These are phyloP conservation scores for Serinus canaria DNA, from an alignment of 2,113 vertebrate species.

Conservation along the genomic window DNA sequence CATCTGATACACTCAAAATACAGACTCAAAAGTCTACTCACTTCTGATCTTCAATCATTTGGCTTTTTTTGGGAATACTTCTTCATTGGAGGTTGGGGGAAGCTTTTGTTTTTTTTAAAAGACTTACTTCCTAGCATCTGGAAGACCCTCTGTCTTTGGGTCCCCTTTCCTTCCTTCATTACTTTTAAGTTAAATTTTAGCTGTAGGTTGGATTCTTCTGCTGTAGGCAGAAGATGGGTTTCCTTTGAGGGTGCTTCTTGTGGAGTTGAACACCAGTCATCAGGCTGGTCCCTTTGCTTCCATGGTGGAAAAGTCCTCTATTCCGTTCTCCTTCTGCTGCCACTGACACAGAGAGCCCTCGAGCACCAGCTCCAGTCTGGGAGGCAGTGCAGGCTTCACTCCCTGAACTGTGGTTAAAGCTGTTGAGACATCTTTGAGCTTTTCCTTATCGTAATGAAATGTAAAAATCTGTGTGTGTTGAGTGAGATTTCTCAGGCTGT, in stretches of 20 bases:
- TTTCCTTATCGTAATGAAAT: background rate
- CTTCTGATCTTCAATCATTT: background rate
- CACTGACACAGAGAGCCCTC: background rate
- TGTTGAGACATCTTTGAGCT: background rate
- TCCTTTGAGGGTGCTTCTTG: background rate
- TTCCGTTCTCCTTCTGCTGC: background rate
- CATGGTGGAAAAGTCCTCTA: background rate
- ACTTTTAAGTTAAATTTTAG: background rate
- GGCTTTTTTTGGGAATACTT: background rate
- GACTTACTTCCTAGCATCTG: background rate
- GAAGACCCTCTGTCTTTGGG: background rate
- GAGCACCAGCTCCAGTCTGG: background rate
- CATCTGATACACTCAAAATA: background rate
- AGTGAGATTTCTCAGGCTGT: background rate
- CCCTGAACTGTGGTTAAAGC: background rate
- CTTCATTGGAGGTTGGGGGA: background rate
- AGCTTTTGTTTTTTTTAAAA: background rate
- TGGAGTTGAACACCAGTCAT: background rate
- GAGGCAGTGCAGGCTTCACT: accelerated
- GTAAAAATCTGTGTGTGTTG: background rate
- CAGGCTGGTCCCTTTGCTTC: background rate
- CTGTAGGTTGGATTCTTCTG: background rate
- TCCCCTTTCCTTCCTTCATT: background rate
- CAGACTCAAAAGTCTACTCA: background rate
- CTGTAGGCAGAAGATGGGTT: background rate